phyloP scores from a whole-genome alignment of 1,140 invertebrate genomes.

The Ridgeia piscesae region DNA sequence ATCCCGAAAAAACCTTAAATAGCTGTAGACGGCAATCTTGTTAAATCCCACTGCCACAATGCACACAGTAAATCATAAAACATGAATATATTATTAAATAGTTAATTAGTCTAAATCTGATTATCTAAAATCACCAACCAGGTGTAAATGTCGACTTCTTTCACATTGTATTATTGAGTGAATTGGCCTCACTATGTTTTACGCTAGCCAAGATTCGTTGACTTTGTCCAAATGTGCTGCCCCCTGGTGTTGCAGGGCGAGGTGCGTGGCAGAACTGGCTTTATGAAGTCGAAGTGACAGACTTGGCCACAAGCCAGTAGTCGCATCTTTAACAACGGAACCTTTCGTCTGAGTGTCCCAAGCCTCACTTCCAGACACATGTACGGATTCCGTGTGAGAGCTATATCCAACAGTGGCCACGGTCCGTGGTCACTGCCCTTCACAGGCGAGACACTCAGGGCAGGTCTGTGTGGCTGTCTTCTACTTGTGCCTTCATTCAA shows the following conservation, averaged over 20 bases:
- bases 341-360: not conserved
- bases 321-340: slow-evolving; percentile 25
- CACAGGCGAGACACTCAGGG: slow-evolving; percentile 62
- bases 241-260: slow-evolving; percentile 35
- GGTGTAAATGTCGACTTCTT: no score
- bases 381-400: slow-evolving; percentile 71
- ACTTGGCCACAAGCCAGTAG: slow-evolving; percentile 31
- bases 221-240: not conserved
- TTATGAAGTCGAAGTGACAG: slow-evolving; percentile 72
- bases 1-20: no score
- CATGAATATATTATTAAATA: no score
- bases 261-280: slow-evolving; percentile 83
- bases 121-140: no score
- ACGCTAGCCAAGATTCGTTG: not conserved
- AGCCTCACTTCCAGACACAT: not conserved
- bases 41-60: no score
- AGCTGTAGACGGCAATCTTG: no score
- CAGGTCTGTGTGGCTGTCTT: slow-evolving; percentile 58
- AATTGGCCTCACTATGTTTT: not conserved
- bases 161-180: no score
- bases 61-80: no score
- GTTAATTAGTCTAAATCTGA: no score
- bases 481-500: slow-evolving; percentile 54
- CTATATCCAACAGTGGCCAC: slow-evolving; percentile 72
- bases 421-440: slow-evolving; percentile 73